Evolutionary conservation across 2,888 invertebrate genomes (phyloP), one percentile per base, ranked within the genome.

Genomic region (Pristionchus entomophagus): DNA sequence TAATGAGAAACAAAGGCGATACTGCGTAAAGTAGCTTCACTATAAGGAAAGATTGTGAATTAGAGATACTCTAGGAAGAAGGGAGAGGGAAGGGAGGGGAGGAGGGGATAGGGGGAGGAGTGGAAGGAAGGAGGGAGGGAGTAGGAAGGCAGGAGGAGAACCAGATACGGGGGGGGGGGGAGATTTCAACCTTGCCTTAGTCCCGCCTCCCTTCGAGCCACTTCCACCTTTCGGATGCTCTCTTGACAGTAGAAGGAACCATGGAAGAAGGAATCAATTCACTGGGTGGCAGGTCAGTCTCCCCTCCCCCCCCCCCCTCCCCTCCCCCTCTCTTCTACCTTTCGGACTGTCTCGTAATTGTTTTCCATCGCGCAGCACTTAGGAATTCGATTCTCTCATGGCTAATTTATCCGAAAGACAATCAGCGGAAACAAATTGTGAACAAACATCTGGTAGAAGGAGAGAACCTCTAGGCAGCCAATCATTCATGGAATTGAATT

Each of bases 391-490:
- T 35, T n/a, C 45, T 19, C 2, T 19, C 22, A 17, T 41, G 41
- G 41, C 14, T 73, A 73, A 22, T 29, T 73, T 73, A 73, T 73
- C 73, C 73, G n/a, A 73, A 41, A 73, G 73, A 41, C 73, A 73
- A 73, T 73, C 73, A 73, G 26, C 38, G 73, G 26, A 6, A 19
- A 38, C 38, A 41, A 73, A 41, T 38, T 41, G 73, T 22, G 73
- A n/a, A 73, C 73, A 73, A 73, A 41, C 41, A 73, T 45, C n/a
- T 73, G 73, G 26, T 26, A 41, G 41, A 41, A 41, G 12, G 17
- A 65, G n/a, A 12, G 38, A 38, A 73, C 41, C 26, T n/a, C 26
- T 59, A 1, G n/a, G 59, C 22, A 59, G 22, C 73, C 73, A 38
- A 73, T 73, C 41, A 41, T 41, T 73, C 41, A 12, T 45, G 26